Evolutionary conservation across 2,888 invertebrate genomes (phyloP).

Genomic region (Erebia aethiops): DNA sequence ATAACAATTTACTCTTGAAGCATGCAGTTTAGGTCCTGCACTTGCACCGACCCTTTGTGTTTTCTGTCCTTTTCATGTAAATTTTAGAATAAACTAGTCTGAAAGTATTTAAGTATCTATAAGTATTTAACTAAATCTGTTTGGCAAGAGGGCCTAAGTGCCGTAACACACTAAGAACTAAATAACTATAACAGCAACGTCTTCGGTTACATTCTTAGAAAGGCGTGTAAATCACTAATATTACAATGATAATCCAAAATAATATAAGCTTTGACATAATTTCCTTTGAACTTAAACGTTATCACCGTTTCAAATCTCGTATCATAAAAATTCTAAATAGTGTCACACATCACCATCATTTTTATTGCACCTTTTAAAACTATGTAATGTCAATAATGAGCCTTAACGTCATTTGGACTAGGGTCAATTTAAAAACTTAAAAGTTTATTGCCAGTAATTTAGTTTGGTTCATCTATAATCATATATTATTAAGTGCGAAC

Average conservation of each 20-base stretch:
- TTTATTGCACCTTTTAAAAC: slow-evolving; percentile 11
- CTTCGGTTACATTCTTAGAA: not conserved
- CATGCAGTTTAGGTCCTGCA: no score
- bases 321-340: slow-evolving; percentile 40
- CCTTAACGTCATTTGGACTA: slow-evolving; percentile 2
- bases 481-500: slow-evolving; percentile 40
- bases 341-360: slow-evolving; percentile 33
- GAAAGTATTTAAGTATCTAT: no score
- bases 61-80: no score
- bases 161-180: no score
- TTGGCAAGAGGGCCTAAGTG: no score
- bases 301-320: slow-evolving; percentile 38
- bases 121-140: no score
- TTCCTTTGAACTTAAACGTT: slow-evolving; percentile 39
- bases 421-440: slow-evolving; percentile 14
- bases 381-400: not conserved
- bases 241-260: slow-evolving; percentile 19
- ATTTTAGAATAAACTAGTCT: no score
- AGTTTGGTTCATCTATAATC: slow-evolving; percentile 35
- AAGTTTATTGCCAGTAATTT: slow-evolving; percentile 2
- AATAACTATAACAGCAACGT: not conserved
- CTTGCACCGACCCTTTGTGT: no score
- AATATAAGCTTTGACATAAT: slow-evolving; percentile 34
- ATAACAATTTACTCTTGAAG: no score
- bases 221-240: slow-evolving; percentile 4